Percentiles rank a stretch among this genome's conserved stretches.
Evolutionary conservation across 2,113 vertebrate genomes (phyloP).

Genomic region (Poicephalus meyeri): DNA sequence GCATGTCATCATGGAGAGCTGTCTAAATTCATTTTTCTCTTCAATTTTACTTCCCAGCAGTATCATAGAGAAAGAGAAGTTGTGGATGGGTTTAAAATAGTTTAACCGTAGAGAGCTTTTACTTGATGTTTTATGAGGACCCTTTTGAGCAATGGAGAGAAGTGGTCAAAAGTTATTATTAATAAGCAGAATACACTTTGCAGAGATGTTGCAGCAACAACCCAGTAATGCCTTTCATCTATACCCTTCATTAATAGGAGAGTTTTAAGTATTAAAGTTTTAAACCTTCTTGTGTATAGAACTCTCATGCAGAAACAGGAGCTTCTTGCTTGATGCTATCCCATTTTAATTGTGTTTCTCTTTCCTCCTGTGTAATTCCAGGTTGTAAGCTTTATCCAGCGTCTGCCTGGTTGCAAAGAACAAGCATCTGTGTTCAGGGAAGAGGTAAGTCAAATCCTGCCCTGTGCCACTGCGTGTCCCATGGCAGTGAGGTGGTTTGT

Average conservation of each 20-base stretch:
- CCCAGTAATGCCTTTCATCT: not conserved
- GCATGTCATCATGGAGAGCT: not conserved
- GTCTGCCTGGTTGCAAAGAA: conserved; percentile 88
- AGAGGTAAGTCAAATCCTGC: conserved; percentile 74
- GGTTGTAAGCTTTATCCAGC: conserved; percentile 87
- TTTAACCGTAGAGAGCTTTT: not conserved
- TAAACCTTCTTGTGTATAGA: not conserved
- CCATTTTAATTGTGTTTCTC: not conserved
- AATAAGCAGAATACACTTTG: not conserved
- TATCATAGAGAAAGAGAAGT: not conserved
- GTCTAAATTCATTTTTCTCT: not conserved
- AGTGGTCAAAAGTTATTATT: not conserved
- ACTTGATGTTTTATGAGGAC: not conserved
- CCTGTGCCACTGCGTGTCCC: not conserved
- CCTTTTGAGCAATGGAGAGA: not conserved
- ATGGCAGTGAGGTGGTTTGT: not conserved
- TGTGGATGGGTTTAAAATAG: not conserved
- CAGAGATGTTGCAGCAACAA: not conserved
- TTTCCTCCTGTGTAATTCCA: conserved; percentile 24
- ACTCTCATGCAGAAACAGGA: not conserved
- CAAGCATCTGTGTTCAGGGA: conserved; percentile 87
- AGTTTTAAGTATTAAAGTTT: not conserved
- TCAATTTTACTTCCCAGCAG: not conserved
- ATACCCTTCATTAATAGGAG: not conserved
- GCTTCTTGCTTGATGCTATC: not conserved